These are phyloP conservation scores for Xanthostigma xanthostigma DNA, from an alignment of 2,888 invertebrate species.

Conservation along the genomic window DNA sequence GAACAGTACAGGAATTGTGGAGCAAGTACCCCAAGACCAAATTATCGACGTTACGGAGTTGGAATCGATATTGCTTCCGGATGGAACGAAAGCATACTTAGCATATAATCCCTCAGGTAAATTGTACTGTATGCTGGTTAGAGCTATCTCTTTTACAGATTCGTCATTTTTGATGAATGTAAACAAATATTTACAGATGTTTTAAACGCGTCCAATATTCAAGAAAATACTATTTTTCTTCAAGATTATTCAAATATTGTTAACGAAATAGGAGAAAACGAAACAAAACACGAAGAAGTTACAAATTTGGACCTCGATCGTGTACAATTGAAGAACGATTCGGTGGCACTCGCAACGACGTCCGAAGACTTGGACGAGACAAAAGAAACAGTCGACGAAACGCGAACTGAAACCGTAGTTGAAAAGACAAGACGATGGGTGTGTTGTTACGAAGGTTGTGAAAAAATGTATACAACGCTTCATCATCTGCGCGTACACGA, in stretches of 20 bases:
- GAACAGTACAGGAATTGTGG: slow-evolving; percentile 6
- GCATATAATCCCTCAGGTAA: slow-evolving; percentile 2
- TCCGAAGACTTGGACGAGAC: slow-evolving; percentile 12
- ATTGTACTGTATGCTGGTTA: background rate
- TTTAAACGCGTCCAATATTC: background rate
- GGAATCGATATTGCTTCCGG: slow-evolving; percentile 8
- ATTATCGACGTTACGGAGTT: slow-evolving; percentile 7
- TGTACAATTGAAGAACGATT: too few species aligned
- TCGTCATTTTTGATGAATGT: background rate
- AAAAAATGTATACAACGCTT: slow-evolving; percentile 32
- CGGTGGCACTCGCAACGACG: too few species aligned
- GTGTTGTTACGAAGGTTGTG: slow-evolving; percentile 32
- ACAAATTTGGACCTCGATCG: background rate
- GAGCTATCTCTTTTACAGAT: too few species aligned
- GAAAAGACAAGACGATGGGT: slow-evolving; percentile 23
- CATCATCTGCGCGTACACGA: slow-evolving; percentile 39
- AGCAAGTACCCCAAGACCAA: slow-evolving; percentile 1
- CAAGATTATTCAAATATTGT: background rate
- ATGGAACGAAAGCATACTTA: slow-evolving; percentile 9
- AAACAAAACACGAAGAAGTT: slow-evolving; percentile 8
- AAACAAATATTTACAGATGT: background rate
- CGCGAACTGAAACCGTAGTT: slow-evolving; percentile 5
- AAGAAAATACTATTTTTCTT: too few species aligned
- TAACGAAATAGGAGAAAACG: background rate
- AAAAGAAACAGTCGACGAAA: slow-evolving; percentile 1